phyloP scores from a whole-genome alignment of 1,140 invertebrate genomes.

The Drosophila eugracilis region DNA sequence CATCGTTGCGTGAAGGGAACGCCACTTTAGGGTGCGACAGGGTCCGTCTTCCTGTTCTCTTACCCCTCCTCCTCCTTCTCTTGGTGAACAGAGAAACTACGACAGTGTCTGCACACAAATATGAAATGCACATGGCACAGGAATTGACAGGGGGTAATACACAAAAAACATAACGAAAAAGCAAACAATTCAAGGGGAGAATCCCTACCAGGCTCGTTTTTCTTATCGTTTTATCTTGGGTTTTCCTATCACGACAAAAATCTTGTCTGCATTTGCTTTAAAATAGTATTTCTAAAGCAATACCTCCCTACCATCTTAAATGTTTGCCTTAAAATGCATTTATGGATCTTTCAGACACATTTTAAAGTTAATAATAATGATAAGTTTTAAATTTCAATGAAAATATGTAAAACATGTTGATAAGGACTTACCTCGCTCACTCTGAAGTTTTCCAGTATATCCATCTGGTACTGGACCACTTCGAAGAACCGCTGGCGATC shows the following conservation, averaged over 20 bases:
- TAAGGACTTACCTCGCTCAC: slow-evolving; percentile 88
- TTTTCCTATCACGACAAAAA: slow-evolving; percentile 8
- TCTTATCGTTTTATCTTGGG: slow-evolving; percentile 11
- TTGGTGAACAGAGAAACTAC: slow-evolving; percentile 11
- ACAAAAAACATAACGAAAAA: slow-evolving; percentile 1
- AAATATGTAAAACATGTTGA: not conserved
- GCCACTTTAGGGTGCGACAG: slow-evolving; percentile 56
- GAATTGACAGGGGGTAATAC: slow-evolving; percentile 9
- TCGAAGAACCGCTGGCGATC: slow-evolving; percentile 86
- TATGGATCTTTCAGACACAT: no score
- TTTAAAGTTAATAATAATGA: no score
- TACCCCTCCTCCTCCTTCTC: slow-evolving; percentile 10
- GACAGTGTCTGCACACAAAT: slow-evolving; percentile 21
- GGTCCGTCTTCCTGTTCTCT: slow-evolving; percentile 26
- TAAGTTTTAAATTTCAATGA: no score
- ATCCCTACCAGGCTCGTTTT: not conserved
- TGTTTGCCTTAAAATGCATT: no score
- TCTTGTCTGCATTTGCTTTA: not conserved
- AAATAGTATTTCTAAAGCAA: no score
- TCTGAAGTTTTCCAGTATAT: slow-evolving; percentile 91
- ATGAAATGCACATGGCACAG: slow-evolving; percentile 6
- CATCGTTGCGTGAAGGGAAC: slow-evolving; percentile 46
- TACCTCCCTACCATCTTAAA: no score
- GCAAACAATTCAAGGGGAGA: slow-evolving; percentile 13
- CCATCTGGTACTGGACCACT: slow-evolving; percentile 90